phyloP scores from a whole-genome alignment of 2,797 vertebrate species.

The Lophius americanus region DNA sequence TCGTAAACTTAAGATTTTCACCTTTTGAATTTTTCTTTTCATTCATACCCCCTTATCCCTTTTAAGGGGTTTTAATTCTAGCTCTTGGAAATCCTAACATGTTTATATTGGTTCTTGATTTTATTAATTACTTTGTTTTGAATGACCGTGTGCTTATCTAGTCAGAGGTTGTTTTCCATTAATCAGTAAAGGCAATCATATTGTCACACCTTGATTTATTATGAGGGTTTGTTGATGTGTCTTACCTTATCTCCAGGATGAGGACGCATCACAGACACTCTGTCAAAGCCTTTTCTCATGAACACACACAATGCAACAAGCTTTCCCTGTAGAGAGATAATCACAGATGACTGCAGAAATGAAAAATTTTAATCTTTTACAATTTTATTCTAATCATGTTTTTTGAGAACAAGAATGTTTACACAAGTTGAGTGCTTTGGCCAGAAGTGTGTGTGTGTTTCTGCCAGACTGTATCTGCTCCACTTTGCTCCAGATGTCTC shows the following conservation, averaged over 20 bases:
- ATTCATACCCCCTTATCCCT: slow-evolving; percentile 9
- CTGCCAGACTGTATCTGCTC: slow-evolving; percentile 10
- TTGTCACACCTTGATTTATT: not conserved
- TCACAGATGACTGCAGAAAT: not conserved
- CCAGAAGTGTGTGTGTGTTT: slow-evolving; percentile 15
- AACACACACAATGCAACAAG: slow-evolving; percentile 94
- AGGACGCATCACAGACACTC: slow-evolving; percentile 96
- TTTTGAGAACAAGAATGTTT: not conserved
- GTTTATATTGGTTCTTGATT: slow-evolving; percentile 13
- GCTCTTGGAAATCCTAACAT: slow-evolving; percentile 18
- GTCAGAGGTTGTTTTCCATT: not conserved
- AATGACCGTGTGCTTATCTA: slow-evolving; percentile 17
- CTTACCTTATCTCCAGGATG: slow-evolving; percentile 96
- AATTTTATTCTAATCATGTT: not conserved
- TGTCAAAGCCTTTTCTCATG: slow-evolving; percentile 91
- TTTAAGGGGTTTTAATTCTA: slow-evolving; percentile 28
- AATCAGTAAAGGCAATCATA: slow-evolving; percentile 2
- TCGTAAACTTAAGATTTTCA: not conserved
- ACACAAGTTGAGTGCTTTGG: not conserved
- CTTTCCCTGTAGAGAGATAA: slow-evolving; percentile 85
- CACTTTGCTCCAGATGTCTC: slow-evolving; percentile 21
- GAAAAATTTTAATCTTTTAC: too few relatives aligned
- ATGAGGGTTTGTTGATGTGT: not conserved
- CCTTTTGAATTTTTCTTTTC: slow-evolving; percentile 14
- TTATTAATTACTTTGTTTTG: slow-evolving; percentile 26